These are phyloP conservation scores for Propithecus deckenii DNA, from an alignment of 2,797 vertebrate species.

Conservation along the genomic window DNA sequence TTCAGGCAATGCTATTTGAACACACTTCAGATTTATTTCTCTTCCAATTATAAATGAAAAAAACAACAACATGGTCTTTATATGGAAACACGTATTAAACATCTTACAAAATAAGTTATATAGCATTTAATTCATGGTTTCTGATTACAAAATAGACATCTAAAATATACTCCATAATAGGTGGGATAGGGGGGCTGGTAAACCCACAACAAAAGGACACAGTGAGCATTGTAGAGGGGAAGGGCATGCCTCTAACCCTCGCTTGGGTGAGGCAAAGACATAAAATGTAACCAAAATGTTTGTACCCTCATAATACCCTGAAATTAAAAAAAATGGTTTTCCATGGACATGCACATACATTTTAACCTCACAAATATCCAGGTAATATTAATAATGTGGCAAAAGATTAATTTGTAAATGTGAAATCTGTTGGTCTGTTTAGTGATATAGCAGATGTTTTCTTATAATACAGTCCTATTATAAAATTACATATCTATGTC, in stretches of 20 bases:
- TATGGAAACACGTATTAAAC: conserved; percentile 30
- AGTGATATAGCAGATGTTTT: background rate
- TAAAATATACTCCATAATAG: background rate
- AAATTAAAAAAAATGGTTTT: background rate
- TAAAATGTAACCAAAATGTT: too few relatives aligned
- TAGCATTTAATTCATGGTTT: conserved; percentile 29
- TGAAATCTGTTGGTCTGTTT: background rate
- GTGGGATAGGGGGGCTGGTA: too few relatives aligned
- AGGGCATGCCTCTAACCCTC: too few relatives aligned
- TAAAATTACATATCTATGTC: background rate
- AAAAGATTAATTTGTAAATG: conserved; percentile 28
- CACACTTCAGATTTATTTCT: conserved; percentile 62
- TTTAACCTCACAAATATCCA: background rate
- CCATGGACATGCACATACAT: background rate
- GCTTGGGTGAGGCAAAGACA: too few relatives aligned
- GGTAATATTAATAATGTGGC: background rate
- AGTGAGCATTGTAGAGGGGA: too few relatives aligned
- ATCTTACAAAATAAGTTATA: conserved; percentile 34
- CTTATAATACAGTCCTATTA: background rate
- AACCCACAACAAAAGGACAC: too few relatives aligned
- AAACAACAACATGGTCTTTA: background rate
- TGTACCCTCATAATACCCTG: too few relatives aligned
- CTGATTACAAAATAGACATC: background rate
- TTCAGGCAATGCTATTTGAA: conserved; percentile 69
- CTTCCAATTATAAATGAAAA: conserved; percentile 47